Percentiles rank a stretch among this genome's conserved stretches.
Evolutionary conservation across 2,888 invertebrate species (phyloP).

Genomic region (Ectemnius lituratus): DNA sequence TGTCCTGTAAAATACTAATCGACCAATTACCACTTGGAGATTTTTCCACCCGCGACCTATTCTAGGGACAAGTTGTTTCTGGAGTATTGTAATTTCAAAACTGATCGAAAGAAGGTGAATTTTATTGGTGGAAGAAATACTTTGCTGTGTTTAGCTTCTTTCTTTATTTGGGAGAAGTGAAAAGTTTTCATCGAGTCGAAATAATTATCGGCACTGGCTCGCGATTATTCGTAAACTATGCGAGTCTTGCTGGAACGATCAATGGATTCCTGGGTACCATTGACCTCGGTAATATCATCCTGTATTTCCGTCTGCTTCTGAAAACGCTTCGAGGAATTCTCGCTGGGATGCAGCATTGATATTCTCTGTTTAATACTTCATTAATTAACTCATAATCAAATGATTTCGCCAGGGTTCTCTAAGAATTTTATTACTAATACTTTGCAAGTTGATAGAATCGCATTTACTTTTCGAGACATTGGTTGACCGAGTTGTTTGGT

Average conservation of each 20-base stretch:
- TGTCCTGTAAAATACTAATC: constrained; percentile 14
- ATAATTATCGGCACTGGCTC: constrained; percentile 55
- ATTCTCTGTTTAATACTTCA: constrained; percentile 11
- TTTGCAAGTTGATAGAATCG: too few species aligned
- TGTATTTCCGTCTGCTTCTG: constrained; percentile 47
- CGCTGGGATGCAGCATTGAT: constrained; percentile 28
- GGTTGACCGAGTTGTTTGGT: too few species aligned
- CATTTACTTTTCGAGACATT: too few species aligned
- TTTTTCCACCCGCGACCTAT: neutral
- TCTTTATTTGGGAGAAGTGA: neutral
- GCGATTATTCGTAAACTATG: constrained; percentile 61
- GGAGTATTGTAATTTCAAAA: neutral
- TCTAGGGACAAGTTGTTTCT: neutral
- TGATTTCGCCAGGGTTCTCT: too few species aligned
- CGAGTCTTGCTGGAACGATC: constrained; percentile 47
- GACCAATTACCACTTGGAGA: neutral
- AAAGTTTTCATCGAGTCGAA: constrained; percentile 52
- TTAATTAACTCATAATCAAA: neutral
- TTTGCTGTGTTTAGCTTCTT: constrained; percentile 16
- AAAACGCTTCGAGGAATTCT: constrained; percentile 50
- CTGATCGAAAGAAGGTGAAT: neutral
- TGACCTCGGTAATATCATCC: constrained; percentile 54
- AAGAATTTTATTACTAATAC: too few species aligned
- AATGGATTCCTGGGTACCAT: constrained; percentile 56
- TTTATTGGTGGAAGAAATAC: constrained; percentile 20